These are phyloP conservation scores for Blera fallax DNA, from an alignment of 2,888 invertebrate species.

Conservation along the genomic window DNA sequence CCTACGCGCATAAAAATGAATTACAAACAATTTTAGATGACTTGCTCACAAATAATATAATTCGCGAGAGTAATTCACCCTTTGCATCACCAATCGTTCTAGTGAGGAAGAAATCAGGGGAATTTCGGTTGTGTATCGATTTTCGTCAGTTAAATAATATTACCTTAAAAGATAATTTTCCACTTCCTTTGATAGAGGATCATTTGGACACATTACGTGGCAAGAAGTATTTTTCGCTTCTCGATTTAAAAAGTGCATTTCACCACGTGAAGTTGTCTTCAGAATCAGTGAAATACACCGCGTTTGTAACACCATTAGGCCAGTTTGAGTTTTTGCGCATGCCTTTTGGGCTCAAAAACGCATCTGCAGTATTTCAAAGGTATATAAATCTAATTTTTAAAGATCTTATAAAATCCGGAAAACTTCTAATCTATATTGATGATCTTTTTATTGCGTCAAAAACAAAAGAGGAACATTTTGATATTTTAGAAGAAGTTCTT, in stretches of 20 bases:
- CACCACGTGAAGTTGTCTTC: conserved; percentile 4
- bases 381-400: background rate
- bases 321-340: background rate
- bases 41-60: background rate
- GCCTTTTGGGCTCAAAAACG: background rate
- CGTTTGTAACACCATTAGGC: background rate
- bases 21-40: conserved; percentile 34
- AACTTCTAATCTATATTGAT: conserved; percentile 73
- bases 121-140: conserved; percentile 21
- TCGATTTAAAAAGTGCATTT: background rate
- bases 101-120: conserved; percentile 18
- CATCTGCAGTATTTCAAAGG: background rate
- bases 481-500: conserved; percentile 8
- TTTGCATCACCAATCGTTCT: conserved; percentile 14
- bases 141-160: conserved; percentile 19
- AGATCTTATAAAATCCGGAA: conserved; percentile 11
- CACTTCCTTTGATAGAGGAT: conserved; percentile 18
- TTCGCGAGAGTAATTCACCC: conserved; percentile 19
- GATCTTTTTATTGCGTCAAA: conserved; percentile 72
- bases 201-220: conserved; percentile 22
- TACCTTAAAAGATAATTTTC: conserved; percentile 23
- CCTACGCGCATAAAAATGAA: conserved; percentile 16
- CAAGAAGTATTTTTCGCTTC: conserved; percentile 3
- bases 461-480: conserved; percentile 40
- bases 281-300: background rate